These are phyloP conservation scores for Tortrix viridana DNA, from an alignment of 2,888 invertebrate genomes.

Conservation along the genomic window DNA sequence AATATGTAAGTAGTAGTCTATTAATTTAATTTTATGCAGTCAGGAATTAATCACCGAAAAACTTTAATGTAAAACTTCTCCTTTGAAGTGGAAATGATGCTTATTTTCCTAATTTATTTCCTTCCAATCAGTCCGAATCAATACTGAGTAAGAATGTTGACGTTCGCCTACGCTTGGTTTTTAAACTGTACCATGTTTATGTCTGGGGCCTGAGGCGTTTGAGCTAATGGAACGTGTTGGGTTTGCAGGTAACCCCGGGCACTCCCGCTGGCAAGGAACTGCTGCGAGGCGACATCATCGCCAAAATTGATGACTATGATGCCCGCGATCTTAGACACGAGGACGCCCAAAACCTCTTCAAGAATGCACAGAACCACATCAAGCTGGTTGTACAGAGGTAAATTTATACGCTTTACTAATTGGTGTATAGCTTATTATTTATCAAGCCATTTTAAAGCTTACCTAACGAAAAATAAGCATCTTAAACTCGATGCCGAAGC, in stretches of 20 bases:
- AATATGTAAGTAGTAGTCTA: too few species aligned
- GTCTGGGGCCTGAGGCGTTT: conserved; percentile 11
- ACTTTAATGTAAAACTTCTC: neutral
- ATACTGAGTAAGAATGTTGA: conserved; percentile 4
- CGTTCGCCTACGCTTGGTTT: conserved; percentile 1
- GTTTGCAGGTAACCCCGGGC: conserved; percentile 92
- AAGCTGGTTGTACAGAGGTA: conserved; percentile 93
- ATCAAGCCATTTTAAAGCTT: conserved; percentile 1
- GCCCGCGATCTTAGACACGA: conserved; percentile 94
- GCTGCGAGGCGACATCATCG: conserved; percentile 94
- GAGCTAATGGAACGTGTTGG: conserved; percentile 30
- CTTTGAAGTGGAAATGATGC: conserved; percentile 18
- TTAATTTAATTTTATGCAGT: too few species aligned
- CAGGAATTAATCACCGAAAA: neutral
- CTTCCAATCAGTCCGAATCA: conserved; percentile 3
- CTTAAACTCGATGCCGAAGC: conserved; percentile 6
- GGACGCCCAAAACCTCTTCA: conserved; percentile 95
- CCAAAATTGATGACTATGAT: conserved; percentile 95
- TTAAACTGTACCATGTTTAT: conserved; percentile 26
- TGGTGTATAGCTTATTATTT: conserved; percentile 24
- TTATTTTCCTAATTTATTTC: conserved; percentile 12
- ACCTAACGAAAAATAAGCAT: conserved; percentile 1
- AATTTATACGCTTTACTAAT: conserved; percentile 25
- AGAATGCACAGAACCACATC: conserved; percentile 91
- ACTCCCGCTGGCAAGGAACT: conserved; percentile 94